phyloP scores from a whole-genome alignment of 2,888 invertebrate species.

The Merodon equestris region DNA sequence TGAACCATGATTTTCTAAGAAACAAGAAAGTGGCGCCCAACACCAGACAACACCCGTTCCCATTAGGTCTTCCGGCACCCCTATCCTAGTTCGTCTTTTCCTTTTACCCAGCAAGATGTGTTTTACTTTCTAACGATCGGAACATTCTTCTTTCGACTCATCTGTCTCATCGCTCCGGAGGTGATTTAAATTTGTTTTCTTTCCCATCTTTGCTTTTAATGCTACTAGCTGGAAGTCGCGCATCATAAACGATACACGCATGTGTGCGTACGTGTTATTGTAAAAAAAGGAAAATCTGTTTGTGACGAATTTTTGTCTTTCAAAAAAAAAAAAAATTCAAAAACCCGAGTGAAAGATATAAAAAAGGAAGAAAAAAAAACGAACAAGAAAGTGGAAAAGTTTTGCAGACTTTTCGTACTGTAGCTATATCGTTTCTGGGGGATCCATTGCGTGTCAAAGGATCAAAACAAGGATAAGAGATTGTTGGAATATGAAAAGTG shows the following conservation, averaged over 20 bases:
- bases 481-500: conserved; percentile 52
- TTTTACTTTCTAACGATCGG: conserved; percentile 30
- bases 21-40: background rate
- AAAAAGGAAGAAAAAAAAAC: conserved; percentile 11
- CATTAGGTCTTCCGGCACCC: background rate
- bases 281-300: conserved; percentile 34
- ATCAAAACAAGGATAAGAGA: conserved; percentile 63
- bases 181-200: conserved; percentile 63
- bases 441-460: conserved; percentile 67
- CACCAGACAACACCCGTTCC: background rate
- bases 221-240: conserved; percentile 50
- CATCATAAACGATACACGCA: conserved; percentile 67
- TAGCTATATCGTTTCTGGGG: conserved; percentile 51
- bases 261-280: conserved; percentile 31
- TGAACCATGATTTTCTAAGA: no score
- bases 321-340: conserved; percentile 7
- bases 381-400: conserved; percentile 63
- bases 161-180: conserved; percentile 52
- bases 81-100: background rate
- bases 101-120: conserved; percentile 19
- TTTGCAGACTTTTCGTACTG: conserved; percentile 31
- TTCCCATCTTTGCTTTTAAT: conserved; percentile 27
- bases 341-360: conserved; percentile 27
- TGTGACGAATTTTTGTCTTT: conserved; percentile 54
- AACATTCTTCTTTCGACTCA: conserved; percentile 42